phyloP scores from a whole-genome alignment of 2,113 vertebrate genomes.

The Motacilla alba region DNA sequence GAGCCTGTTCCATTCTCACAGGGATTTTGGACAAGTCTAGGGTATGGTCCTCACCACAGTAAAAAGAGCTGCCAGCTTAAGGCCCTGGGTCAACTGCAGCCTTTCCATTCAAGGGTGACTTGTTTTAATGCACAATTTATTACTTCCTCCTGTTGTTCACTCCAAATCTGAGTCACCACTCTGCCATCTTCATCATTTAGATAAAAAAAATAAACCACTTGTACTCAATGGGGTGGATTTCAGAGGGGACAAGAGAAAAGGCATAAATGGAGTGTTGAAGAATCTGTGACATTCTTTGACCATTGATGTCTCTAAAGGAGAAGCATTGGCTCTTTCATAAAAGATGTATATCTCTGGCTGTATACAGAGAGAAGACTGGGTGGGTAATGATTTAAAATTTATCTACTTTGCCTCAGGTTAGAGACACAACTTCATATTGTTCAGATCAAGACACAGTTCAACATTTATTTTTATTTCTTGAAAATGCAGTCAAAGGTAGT shows the following conservation, averaged over 20 bases:
- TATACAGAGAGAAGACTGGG: neutral
- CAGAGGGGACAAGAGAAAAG: neutral
- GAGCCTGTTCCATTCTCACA: neutral
- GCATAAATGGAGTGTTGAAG: neutral
- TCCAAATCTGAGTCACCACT: neutral
- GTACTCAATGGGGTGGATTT: neutral
- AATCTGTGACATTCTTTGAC: neutral
- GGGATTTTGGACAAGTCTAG: neutral
- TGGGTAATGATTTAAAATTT: neutral
- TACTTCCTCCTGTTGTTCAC: neutral
- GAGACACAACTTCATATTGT: neutral
- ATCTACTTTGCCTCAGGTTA: neutral
- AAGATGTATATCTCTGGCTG: neutral
- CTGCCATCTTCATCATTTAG: neutral
- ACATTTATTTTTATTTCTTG: neutral
- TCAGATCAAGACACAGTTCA: neutral
- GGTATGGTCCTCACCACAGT: neutral
- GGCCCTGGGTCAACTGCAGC: neutral
- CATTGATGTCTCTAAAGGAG: neutral
- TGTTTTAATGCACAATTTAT: neutral
- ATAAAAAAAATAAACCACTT: neutral
- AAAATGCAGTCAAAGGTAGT: neutral
- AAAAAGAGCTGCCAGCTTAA: neutral
- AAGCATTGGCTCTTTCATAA: neutral
- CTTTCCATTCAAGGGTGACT: neutral